Evolutionary conservation across 2,113 vertebrate genomes (phyloP).

Genomic region (Terrapene triunguis): DNA sequence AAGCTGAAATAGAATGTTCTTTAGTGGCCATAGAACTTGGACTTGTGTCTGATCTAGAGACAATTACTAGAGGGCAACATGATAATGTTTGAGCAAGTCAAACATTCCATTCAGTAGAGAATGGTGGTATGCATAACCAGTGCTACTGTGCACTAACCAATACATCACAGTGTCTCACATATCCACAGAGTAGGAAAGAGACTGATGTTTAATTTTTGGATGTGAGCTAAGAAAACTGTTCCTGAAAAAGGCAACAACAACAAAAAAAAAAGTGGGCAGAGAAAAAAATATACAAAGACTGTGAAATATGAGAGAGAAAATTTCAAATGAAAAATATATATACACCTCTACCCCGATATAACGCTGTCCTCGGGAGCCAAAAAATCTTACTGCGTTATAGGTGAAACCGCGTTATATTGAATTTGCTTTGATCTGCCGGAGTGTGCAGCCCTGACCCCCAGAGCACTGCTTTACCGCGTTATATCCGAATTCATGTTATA

Average conservation of each 20-base stretch:
- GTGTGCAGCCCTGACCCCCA: too few species aligned
- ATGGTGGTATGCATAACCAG: not conserved
- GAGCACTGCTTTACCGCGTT: too few species aligned
- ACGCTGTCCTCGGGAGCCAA: too few species aligned
- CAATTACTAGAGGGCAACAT: not conserved
- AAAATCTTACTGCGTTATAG: too few species aligned
- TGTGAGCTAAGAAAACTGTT: not conserved
- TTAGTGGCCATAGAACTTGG: not conserved
- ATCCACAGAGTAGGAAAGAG: not conserved
- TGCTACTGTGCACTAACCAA: not conserved
- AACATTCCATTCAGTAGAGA: not conserved
- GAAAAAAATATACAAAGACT: not conserved
- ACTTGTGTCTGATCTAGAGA: not conserved
- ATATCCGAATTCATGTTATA: too few species aligned
- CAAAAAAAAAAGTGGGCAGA: not conserved
- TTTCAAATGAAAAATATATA: not conserved
- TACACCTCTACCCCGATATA: too few species aligned
- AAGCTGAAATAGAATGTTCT: not conserved
- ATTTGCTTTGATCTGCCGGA: too few species aligned
- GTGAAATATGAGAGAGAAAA: not conserved
- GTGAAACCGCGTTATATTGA: too few species aligned
- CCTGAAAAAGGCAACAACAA: not conserved
- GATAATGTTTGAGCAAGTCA: not conserved
- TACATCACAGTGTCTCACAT: not conserved
- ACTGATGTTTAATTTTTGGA: not conserved